Evolutionary conservation across 1,140 invertebrate species (phyloP), one percentile per base, ranked within the genome.

Genomic region (Papilio dardanus): DNA sequence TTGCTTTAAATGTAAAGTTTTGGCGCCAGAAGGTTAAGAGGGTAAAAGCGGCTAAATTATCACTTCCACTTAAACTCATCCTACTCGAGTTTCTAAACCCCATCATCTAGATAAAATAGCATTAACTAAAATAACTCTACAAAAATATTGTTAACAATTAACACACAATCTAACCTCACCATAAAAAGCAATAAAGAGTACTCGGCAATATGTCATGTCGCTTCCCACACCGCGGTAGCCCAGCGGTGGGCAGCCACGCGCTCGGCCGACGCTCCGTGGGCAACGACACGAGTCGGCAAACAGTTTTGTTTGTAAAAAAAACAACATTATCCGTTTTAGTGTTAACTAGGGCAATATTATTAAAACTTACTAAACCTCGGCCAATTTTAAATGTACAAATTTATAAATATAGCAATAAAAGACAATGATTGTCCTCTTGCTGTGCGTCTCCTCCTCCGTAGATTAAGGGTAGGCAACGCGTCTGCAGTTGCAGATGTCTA

Each of bases 111-210:
- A 62, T 14, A 28, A 28, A 62, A 62, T 4, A 54, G 10, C 50
- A 54, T 54, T 54, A 19, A 19, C 42, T 62, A 30, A 28, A 62
- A 62, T 16, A 28, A 62, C 50, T 21, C 50, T 54, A 62, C 54
- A 62, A 62, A 62, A 62, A 62, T 62, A 62, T 62, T 62, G 54
- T 62, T 62, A 19, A 28, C 54, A 62, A 62, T 62, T 62, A 62
- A 62, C 54, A 62, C 8, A 3, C 1, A 10, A 62, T 62, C 46
- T 19, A 62, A 28, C 24, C 19, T 19, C 2, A 54, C 50, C 50
- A 54, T 54, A 54, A 54, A 54, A 54, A 54, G 50, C 50, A 54
- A 54, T 54, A 54, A 12, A 54, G 24, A 16, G 24, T 62, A 62
- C 54, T 62, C 54, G 16, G 24, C 54, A 62, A 62, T 62, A 62